These are phyloP conservation scores for Zosterops lateralis DNA, from an alignment of 2,113 vertebrate species.

Conservation along the genomic window DNA sequence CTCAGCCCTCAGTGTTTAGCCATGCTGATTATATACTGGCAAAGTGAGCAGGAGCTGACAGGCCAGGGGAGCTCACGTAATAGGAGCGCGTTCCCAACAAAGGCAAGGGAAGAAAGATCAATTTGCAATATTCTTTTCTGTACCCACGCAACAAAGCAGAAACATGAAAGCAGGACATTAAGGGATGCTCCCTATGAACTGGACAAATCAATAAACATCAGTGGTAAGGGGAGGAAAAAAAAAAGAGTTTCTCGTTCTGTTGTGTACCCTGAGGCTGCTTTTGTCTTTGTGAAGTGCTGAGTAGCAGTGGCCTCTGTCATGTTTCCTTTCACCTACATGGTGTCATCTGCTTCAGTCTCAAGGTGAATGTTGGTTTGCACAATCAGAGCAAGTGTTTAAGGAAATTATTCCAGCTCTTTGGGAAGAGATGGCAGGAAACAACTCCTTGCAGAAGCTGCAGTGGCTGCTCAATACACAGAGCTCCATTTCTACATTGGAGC, in stretches of 20 bases:
- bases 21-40: slow-evolving; percentile 79
- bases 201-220: slow-evolving; percentile 95
- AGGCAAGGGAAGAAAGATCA: slow-evolving; percentile 85
- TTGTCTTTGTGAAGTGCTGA: slow-evolving; percentile 67
- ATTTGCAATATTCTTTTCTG: slow-evolving; percentile 94
- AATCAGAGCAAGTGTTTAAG: neutral
- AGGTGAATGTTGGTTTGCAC: slow-evolving; percentile 57
- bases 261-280: slow-evolving; percentile 67
- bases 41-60: slow-evolving; percentile 72
- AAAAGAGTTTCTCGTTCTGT: slow-evolving; percentile 74
- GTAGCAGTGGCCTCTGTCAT: slow-evolving; percentile 65
- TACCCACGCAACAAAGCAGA: slow-evolving; percentile 86
- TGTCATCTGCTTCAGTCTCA: slow-evolving; percentile 70
- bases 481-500: neutral
- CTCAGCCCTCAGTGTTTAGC: slow-evolving; percentile 81
- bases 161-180: slow-evolving; percentile 93
- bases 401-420: neutral
- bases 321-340: slow-evolving; percentile 71
- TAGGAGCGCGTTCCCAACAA: slow-evolving; percentile 81
- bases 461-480: neutral
- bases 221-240: slow-evolving; percentile 54
- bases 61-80: slow-evolving; percentile 76
- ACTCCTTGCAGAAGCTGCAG: neutral
- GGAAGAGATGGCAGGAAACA: neutral
- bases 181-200: slow-evolving; percentile 89